Evolutionary conservation across 2,888 invertebrate genomes (phyloP), one percentile per base, ranked within the genome.

Genomic region (Drosophila phalerata): DNA sequence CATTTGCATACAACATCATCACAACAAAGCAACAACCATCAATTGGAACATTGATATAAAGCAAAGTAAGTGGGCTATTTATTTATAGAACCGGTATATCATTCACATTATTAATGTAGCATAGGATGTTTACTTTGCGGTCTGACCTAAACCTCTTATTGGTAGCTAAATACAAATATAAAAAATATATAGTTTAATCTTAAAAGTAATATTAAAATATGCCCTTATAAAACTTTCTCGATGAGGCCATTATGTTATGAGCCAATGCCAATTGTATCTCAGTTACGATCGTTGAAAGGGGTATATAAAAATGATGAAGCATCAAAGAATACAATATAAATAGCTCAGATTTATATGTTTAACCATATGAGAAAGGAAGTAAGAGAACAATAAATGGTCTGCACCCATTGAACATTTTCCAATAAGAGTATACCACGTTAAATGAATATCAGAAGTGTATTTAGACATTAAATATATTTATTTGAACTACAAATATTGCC

Each of bases 1-100:
- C 55, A 87, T 87, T 83, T 79, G 67, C 77, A 84, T 85, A 77
- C 58, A 70, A 53, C 69, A 37, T 28, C 43, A 61, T 53, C 32
- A 45, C 45, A 70, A 73, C 49, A 67, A 65, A 49, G 43, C 63
- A 70, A 42, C 66, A 45, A n/a, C 32, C 58, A 66, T 15, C 22
- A 48, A 55, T 57, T 57, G 56, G 49, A 53, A 30, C 56, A 22
- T 17, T 57, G 30, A 45, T 58, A 52, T 68, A 52, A 52, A 63
- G 9, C 30, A 38, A 76, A 58, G 74, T 74, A 77, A 74, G 74
- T 74, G 17, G 25, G 42, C 43, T 49, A 45, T 25, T 43, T 55
- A 49, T 52, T 43, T 48, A 47, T 55, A 42, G 9, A 62, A 42
- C 51, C 45, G 22, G 62, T 69, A 69, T 68, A 22, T 25, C 37